Percentiles rank a stretch among this genome's conserved stretches.
Conservation (phyloP, 2,888 invertebrate species). For the Conus canariensis region DNA sequence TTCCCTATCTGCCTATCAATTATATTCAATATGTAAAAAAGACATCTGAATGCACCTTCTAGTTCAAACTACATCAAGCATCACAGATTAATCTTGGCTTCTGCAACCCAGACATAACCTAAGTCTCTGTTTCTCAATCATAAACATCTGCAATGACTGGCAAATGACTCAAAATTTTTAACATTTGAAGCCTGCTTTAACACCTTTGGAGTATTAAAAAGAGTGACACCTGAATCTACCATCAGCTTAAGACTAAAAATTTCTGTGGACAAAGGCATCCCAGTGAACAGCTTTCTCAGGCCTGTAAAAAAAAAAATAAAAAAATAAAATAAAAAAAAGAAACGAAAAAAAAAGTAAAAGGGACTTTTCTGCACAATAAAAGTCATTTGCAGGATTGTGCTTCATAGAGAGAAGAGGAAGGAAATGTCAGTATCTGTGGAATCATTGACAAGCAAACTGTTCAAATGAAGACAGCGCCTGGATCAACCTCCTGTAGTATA, state of each 20-base stretch:
- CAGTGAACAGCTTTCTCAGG: neutral
- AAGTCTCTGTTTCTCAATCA: neutral
- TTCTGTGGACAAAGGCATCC: neutral
- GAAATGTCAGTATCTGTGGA: too few relatives aligned
- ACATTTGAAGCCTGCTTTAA: neutral
- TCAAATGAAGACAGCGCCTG: too few relatives aligned
- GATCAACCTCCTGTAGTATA: too few relatives aligned
- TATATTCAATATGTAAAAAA: too few relatives aligned
- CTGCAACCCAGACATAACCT: too few relatives aligned
- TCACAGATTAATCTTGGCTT: neutral
- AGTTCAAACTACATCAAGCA: neutral
- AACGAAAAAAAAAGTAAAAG: neutral
- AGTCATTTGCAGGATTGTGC: too few relatives aligned
- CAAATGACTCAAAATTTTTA: neutral
- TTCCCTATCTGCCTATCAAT: neutral
- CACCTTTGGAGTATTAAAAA: neutral
- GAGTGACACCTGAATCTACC: neutral
- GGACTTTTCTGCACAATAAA: neutral
- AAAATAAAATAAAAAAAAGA: neutral
- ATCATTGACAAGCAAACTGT: neutral
- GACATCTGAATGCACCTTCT: neutral
- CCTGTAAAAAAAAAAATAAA: neutral
- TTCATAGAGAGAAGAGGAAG: too few relatives aligned
- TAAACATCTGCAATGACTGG: neutral
- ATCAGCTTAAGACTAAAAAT: neutral